Percentiles rank a stretch among this genome's conserved stretches.
These are phyloP conservation scores for Fragum fragum DNA, from an alignment of 2,888 invertebrate genomes.

Conservation along the genomic window DNA sequence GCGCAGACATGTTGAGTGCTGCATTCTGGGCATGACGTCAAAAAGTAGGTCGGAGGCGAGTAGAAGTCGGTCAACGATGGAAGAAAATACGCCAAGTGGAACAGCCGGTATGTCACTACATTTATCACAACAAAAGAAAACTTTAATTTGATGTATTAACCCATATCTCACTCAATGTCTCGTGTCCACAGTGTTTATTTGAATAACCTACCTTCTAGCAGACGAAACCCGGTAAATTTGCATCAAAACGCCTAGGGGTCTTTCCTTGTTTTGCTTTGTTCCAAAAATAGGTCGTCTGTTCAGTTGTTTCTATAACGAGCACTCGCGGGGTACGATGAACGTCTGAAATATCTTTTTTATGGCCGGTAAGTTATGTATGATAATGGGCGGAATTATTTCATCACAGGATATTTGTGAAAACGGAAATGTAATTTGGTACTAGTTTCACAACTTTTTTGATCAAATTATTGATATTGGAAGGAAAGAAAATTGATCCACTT, in stretches of 20 bases:
- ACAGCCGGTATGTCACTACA: constrained; percentile 73
- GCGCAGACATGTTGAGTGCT: constrained; percentile 77
- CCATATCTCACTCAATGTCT: neutral
- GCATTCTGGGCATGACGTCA: constrained; percentile 77
- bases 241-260: constrained; percentile 57
- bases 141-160: neutral
- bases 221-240: constrained; percentile 59
- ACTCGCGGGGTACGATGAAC: constrained; percentile 20
- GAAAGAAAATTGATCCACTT: constrained; percentile 21
- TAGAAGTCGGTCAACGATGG: constrained; percentile 83
- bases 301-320: constrained; percentile 41
- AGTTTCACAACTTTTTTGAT: neutral
- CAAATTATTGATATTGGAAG: neutral
- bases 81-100: constrained; percentile 75
- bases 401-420: neutral
- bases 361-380: constrained; percentile 36
- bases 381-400: neutral
- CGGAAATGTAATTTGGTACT: too few relatives aligned
- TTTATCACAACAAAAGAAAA: neutral
- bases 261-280: constrained; percentile 69
- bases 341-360: constrained; percentile 15
- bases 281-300: constrained; percentile 70
- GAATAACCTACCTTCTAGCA: neutral
- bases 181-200: neutral
- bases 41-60: constrained; percentile 78